Conservation (phyloP, 2,113 vertebrate species). For the Oenanthe melanoleuca region DNA sequence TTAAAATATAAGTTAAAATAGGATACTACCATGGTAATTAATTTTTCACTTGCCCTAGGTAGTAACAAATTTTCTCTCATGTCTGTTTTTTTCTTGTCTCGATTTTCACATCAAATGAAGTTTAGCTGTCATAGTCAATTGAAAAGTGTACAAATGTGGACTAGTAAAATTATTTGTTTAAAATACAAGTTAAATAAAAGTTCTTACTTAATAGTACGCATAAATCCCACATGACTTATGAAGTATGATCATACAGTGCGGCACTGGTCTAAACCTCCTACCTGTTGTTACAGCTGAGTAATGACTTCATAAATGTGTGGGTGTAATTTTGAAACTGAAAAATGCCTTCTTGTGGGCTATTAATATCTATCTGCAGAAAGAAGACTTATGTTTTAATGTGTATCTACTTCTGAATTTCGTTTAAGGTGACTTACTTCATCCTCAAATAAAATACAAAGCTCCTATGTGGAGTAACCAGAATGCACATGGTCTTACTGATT, state of each 20-base stretch:
- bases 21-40: background rate
- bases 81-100: background rate
- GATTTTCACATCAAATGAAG: background rate
- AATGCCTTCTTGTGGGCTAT: background rate
- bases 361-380: background rate
- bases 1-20: background rate
- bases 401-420: background rate
- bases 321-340: conserved; percentile 26
- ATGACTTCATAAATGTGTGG: conserved; percentile 34
- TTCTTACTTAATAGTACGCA: background rate
- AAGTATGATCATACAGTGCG: background rate
- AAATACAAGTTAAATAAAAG: background rate
- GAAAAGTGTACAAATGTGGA: background rate
- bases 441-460: background rate
- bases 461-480: background rate
- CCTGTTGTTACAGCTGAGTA: conserved; percentile 47
- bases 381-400: background rate
- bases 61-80: background rate
- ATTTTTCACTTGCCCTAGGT: background rate
- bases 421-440: background rate
- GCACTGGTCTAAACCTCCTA: background rate
- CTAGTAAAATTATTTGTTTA: background rate
- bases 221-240: background rate
- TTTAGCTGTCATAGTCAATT: background rate
- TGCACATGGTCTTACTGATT: rapidly evolving